Conservation (phyloP, 2,113 vertebrate genomes). For the Ascaphus truei region DNA sequence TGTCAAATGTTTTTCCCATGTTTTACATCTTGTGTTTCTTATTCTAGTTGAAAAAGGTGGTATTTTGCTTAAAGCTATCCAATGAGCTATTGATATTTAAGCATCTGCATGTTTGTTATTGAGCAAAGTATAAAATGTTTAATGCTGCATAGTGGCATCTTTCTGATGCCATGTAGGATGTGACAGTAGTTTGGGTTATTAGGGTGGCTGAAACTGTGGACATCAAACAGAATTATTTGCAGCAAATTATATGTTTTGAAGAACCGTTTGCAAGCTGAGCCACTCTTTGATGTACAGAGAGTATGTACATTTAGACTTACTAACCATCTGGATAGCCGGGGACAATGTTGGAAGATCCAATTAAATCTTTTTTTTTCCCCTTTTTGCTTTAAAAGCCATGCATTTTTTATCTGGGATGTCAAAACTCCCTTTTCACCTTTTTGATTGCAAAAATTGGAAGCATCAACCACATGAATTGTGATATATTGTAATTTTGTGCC, state of each 20-base stretch:
- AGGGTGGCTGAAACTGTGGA: not conserved
- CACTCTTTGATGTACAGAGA: constrained; percentile 21
- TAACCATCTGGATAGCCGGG: constrained; percentile 24
- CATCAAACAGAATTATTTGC: constrained; percentile 33
- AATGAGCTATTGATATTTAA: no score
- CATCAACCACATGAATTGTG: not conserved
- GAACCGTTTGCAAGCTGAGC: constrained; percentile 20
- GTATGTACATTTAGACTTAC: not conserved
- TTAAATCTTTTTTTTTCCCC: not conserved
- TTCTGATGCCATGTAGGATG: constrained; percentile 9
- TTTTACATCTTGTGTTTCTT: no score
- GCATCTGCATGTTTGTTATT: constrained; percentile 13
- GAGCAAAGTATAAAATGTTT: not conserved
- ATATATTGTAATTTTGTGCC: not conserved
- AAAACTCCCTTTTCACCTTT: not conserved
- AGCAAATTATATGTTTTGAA: constrained; percentile 14
- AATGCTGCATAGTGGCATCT: constrained; percentile 5
- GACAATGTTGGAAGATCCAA: not conserved
- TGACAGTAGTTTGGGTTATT: not conserved
- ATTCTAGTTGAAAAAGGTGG: no score
- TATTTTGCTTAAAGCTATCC: constrained; percentile 18
- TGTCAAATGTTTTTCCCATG: no score
- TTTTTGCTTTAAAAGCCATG: not conserved
- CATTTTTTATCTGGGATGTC: constrained; percentile 14
- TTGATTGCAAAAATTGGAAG: not conserved